Conservation (phyloP, 2,797 vertebrate genomes). For the Danio choprae region DNA sequence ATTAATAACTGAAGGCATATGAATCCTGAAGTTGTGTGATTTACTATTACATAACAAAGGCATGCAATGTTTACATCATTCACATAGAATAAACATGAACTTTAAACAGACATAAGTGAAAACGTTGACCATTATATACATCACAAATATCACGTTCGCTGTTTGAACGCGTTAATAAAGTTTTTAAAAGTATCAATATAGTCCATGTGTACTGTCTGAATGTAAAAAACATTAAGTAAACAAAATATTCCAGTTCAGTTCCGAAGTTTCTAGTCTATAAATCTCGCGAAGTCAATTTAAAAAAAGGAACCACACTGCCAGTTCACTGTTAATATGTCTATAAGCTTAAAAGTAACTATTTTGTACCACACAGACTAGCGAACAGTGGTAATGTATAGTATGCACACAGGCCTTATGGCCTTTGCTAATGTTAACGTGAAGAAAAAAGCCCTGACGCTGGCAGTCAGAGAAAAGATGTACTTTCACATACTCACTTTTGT, state of each 20-base stretch:
- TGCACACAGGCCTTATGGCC: constrained; percentile 33
- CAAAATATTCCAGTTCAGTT: background rate
- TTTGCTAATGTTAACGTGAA: constrained; percentile 20
- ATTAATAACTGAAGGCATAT: too few species aligned
- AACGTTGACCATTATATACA: background rate
- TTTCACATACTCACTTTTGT: constrained; percentile 28
- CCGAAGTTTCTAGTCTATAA: background rate
- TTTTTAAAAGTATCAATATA: background rate
- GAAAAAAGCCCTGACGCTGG: constrained; percentile 16
- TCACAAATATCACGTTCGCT: background rate
- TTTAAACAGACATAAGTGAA: background rate
- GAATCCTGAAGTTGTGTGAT: background rate
- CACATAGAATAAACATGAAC: background rate
- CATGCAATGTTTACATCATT: background rate
- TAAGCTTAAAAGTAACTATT: background rate
- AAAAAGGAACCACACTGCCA: background rate
- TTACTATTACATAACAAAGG: background rate
- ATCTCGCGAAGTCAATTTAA: background rate
- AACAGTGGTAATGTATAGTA: background rate
- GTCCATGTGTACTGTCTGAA: background rate
- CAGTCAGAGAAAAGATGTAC: constrained; percentile 10
- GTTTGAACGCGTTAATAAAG: background rate
- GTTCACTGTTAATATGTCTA: background rate
- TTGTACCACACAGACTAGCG: background rate
- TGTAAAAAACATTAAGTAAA: background rate